Base-by-base conservation (phyloP, 2,797 vertebrate genomes). In the Numenius phaeopus region DNA sequence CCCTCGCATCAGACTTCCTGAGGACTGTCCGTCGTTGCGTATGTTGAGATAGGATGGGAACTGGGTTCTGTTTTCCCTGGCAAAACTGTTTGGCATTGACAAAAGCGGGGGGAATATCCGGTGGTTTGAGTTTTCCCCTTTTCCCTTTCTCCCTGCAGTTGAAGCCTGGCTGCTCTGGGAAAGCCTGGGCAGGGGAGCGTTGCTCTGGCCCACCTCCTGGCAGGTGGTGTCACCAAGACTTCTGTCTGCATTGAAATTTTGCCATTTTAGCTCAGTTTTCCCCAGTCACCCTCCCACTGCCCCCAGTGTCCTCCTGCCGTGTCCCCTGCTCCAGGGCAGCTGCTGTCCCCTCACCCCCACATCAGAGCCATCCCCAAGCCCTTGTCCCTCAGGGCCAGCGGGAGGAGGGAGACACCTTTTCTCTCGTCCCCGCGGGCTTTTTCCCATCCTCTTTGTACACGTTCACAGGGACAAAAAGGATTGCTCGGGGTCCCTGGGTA, bases 381-480 rank as follows among this genome's bases (percentile, higher is more conserved):
- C 39, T 30, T 78, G 37, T 90, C 7, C 22, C 59, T 47, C 29
- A 55, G 52, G 61, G 39, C 37, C 65, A 55, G 73, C 54, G 82
- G n/a, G 49, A 83, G 19, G 22, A 75, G n/a, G 29, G 58, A 62
- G 6, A 7, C 1, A 5, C 62, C 62, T 73, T 70, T 67, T 32
- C 67, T 87, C 32, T 50, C 27, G 11, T 58, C 44, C 22, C 46
- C 7, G 9, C 1, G 2, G 32, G 42, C 34, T 78, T 66, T 62
- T 62, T 49, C 44, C 32, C 34, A n/a, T 44, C 39, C 22, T 1
- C 2, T 37, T 32, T 9, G 12, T 47, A 11, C 54, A 17, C 42
- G 1, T 4, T 22, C 54, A 20, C 0, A 2, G 47, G 58, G 50
- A 40, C 29, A 7, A 1, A 3, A 50, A 67, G 77, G 49, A 8